These are phyloP conservation scores for Folsomia candida DNA, from an alignment of 2,888 invertebrate species.

Conservation along the genomic window DNA sequence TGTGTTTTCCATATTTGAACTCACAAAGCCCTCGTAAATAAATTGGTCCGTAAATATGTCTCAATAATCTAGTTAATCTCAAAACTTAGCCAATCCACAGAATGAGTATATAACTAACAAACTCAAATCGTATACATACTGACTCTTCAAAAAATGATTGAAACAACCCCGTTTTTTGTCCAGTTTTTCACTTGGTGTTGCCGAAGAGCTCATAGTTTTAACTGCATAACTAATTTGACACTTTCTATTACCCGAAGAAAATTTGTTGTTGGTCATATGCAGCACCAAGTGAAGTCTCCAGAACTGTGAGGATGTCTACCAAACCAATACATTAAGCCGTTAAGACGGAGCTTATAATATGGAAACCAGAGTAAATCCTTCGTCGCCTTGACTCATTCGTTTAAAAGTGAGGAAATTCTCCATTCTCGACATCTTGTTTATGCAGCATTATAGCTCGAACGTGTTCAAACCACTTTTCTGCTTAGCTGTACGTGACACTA, in stretches of 20 bases:
- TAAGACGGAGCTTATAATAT: background rate
- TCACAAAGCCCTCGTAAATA: slow-evolving; percentile 14
- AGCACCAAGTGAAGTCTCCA: background rate
- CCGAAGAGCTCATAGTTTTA: background rate
- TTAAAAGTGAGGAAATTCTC: background rate
- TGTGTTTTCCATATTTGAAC: slow-evolving; percentile 13
- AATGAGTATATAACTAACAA: background rate
- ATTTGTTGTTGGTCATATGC: slow-evolving; percentile 35
- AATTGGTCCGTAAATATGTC: slow-evolving; percentile 40
- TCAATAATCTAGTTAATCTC: slow-evolving; percentile 37
- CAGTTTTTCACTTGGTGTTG: background rate
- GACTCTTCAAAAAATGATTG: slow-evolving; percentile 1
- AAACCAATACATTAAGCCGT: background rate
- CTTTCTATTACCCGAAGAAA: slow-evolving; percentile 28
- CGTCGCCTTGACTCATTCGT: background rate
- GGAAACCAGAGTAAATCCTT: slow-evolving; percentile 5
- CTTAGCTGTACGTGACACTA: background rate
- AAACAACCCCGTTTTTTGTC: background rate
- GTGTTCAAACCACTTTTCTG: background rate
- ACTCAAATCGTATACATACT: background rate
- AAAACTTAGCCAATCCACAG: background rate
- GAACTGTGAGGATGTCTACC: slow-evolving; percentile 15
- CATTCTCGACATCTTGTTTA: background rate
- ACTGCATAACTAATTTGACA: slow-evolving; percentile 27
- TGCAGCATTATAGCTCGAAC: background rate